Evolutionary conservation across 2,113 vertebrate genomes (phyloP), one percentile per base, ranked within the genome.

Genomic region (Periophthalmodon schlosseri): DNA sequence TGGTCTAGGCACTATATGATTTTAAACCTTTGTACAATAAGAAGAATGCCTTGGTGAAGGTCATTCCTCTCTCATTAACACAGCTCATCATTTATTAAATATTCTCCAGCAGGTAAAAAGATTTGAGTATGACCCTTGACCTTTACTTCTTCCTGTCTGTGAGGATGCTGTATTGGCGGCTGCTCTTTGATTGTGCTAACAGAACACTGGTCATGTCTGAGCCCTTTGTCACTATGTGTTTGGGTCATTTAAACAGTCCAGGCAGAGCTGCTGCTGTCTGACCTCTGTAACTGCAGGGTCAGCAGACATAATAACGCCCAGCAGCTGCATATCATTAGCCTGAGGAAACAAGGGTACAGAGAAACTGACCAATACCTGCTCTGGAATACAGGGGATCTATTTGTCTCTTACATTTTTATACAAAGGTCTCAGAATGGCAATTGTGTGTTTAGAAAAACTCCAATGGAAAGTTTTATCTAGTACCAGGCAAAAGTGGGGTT

Each of bases 241-340:
- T 49, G 24, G 20, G 24, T 23, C 1, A 24, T 28, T 33, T 57
- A 44, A 49, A 60, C 47, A 57, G 5, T 39, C n/a, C 57, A 34
- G 50, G 64, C n/a, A 58, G 52, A 61, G 58, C 18, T 0, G 2
- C 72, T 61, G 47, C 39, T 69, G 50, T 81, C 65, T 77, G 67
- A 82, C 68, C 77, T 79, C 61, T 69, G 24, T 50, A 80, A 82
- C 77, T 39, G 84, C 78, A 80, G 74, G 66, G 68, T 81, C 74
- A 71, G 65, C 36, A 49, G 28, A 63, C 36, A 82, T 78, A 77
- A 84, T 76, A 69, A 79, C 73, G 81, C 82, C 87, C 79, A 68
- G 11, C 58, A 61, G 33, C 56, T 73, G 47, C 8, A 66, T 56
- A 75, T 80, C 58, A 69, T 69, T 77, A 64, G 69, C 69, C 46